Conservation (phyloP, 2,888 invertebrate genomes). For the Cephus spinipes region DNA sequence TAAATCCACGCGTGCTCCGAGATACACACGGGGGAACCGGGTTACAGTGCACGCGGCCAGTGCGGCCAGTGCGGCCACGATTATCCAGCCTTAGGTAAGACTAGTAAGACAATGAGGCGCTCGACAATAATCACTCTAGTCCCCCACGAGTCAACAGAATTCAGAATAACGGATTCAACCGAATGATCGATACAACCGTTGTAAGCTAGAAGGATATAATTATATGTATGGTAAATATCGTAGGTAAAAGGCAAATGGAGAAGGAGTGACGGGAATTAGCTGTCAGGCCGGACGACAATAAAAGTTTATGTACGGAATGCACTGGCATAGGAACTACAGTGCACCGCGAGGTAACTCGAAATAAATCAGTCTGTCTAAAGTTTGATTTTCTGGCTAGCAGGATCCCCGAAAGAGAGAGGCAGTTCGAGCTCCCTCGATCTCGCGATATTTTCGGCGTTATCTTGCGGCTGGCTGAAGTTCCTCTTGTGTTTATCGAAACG, state of each 20-base stretch:
- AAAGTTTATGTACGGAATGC: conserved; percentile 62
- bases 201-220: background rate
- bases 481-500: background rate
- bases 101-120: no score
- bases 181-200: no score
- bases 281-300: conserved; percentile 45
- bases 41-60: no score
- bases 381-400: conserved; percentile 17
- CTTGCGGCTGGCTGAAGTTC: background rate
- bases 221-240: background rate
- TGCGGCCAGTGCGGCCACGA: no score
- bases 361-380: conserved; percentile 40
- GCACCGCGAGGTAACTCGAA: conserved; percentile 42
- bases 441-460: background rate
- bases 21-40: no score
- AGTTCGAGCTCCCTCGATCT: background rate
- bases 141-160: no score
- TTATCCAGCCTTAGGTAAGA: no score
- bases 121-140: no score
- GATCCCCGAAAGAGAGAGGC: no score
- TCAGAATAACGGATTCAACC: no score
- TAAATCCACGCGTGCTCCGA: background rate
- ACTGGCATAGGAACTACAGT: conserved; percentile 52
- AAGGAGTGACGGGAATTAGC: conserved; percentile 29
- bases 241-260: conserved; percentile 13